Conservation (phyloP, 2,888 invertebrate species). For the Stenodema calcarata region DNA sequence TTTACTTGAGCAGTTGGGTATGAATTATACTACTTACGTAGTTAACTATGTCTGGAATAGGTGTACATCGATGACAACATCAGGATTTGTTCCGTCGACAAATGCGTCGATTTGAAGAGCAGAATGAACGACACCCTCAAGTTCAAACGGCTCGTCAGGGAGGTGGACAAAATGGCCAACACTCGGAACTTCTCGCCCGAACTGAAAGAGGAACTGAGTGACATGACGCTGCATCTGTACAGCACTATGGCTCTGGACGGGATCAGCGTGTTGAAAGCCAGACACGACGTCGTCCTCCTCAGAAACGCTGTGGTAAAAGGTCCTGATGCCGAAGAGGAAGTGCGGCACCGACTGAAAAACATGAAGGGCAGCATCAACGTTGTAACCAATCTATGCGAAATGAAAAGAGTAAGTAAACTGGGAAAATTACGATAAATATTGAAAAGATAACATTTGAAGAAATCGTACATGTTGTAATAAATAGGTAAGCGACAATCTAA, state of each 20-base stretch:
- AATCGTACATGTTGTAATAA: too few species aligned
- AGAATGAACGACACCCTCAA: slow-evolving; percentile 33
- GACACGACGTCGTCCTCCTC: slow-evolving; percentile 29
- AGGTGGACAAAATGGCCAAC: neutral
- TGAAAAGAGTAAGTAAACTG: neutral
- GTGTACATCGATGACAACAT: slow-evolving; percentile 38
- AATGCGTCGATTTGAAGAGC: neutral
- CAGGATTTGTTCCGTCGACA: slow-evolving; percentile 19
- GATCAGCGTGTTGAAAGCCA: slow-evolving; percentile 18
- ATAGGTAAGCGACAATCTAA: too few species aligned
- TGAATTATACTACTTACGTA: too few species aligned
- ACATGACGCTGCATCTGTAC: neutral
- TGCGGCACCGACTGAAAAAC: neutral
- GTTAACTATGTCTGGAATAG: neutral
- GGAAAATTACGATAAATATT: neutral
- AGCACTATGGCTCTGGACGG: slow-evolving; percentile 36
- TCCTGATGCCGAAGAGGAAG: slow-evolving; percentile 22
- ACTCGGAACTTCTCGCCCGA: neutral
- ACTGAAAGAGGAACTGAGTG: slow-evolving; percentile 13
- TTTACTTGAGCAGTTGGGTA: too few species aligned
- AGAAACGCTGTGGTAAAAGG: slow-evolving; percentile 35
- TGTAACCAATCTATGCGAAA: slow-evolving; percentile 9
- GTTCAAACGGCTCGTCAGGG: slow-evolving; percentile 29
- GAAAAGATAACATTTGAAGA: neutral
- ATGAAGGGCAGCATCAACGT: neutral